Conservation (phyloP, 2,113 vertebrate species). For the Benitochromis conjunctus region DNA sequence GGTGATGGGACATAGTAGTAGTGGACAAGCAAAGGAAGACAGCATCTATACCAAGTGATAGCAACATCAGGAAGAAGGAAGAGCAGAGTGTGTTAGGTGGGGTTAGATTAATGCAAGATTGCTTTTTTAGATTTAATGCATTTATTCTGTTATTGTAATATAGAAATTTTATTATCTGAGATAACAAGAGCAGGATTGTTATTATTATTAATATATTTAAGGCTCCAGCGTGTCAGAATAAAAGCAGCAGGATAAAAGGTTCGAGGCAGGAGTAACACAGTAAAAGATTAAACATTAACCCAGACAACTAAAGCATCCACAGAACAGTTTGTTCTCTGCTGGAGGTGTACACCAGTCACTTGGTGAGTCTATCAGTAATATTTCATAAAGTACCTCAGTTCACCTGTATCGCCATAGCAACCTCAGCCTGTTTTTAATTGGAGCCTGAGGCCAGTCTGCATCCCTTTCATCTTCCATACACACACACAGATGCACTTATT, state of each 20-base stretch:
- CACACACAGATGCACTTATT: neutral
- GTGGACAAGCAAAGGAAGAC: no score
- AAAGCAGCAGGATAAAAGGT: neutral
- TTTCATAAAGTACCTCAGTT: constrained; percentile 33
- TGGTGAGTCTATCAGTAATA: neutral
- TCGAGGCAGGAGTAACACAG: neutral
- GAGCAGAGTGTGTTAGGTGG: neutral
- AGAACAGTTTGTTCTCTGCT: neutral
- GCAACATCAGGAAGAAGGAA: neutral
- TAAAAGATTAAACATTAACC: neutral
- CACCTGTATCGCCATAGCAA: constrained; percentile 57
- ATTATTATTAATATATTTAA: neutral
- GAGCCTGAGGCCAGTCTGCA: constrained; percentile 50
- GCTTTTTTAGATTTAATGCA: neutral
- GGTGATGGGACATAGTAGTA: neutral
- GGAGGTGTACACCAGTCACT: neutral
- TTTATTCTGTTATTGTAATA: neutral
- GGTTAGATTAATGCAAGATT: neutral
- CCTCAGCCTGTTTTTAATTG: constrained; percentile 60
- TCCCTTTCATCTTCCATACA: constrained; percentile 35
- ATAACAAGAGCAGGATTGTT: neutral
- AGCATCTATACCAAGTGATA: neutral
- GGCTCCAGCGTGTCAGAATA: neutral
- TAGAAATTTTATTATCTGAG: neutral
- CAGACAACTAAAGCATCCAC: neutral